phyloP scores from a whole-genome alignment of 2,797 vertebrate species.

The Sphenodon punctatus region DNA sequence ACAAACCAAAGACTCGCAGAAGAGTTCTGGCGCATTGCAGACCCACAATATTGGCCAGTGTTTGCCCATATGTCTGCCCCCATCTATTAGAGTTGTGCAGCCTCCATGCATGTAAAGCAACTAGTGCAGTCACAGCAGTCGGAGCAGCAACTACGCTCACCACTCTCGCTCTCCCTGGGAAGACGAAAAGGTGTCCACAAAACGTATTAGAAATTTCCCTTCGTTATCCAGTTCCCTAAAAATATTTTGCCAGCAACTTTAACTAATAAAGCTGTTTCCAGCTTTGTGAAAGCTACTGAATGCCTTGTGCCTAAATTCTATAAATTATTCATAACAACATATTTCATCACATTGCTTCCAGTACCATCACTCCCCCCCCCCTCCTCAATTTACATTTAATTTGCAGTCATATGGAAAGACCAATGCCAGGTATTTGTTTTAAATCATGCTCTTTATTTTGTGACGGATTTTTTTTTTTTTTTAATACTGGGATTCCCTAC shows the following conservation, averaged over 20 bases:
- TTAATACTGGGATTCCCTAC: not conserved
- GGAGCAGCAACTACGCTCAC: too few species aligned
- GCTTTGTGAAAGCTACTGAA: slow-evolving; percentile 23
- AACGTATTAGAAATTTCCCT: slow-evolving; percentile 40
- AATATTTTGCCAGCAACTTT: slow-evolving; percentile 49
- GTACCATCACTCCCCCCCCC: not conserved
- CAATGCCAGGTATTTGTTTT: not conserved
- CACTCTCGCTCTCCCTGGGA: too few species aligned
- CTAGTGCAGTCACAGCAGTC: too few species aligned
- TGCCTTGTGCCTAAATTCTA: slow-evolving; percentile 10
- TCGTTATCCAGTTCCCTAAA: not conserved
- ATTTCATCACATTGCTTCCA: slow-evolving; percentile 26
- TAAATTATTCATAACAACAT: slow-evolving; percentile 8
- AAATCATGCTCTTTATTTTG: not conserved
- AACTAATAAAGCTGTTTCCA: slow-evolving; percentile 39
- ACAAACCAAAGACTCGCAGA: too few species aligned
- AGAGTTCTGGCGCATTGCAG: too few species aligned
- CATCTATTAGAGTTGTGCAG: too few species aligned
- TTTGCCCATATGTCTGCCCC: too few species aligned
- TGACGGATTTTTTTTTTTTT: fast-evolving
- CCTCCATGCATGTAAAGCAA: too few species aligned
- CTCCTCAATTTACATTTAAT: not conserved
- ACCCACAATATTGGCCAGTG: too few species aligned
- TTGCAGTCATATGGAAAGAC: not conserved
- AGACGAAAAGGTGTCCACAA: too few species aligned